These are phyloP conservation scores for Triplophysa tibetana DNA, from an alignment of 2,113 vertebrate genomes.

Conservation along the genomic window DNA sequence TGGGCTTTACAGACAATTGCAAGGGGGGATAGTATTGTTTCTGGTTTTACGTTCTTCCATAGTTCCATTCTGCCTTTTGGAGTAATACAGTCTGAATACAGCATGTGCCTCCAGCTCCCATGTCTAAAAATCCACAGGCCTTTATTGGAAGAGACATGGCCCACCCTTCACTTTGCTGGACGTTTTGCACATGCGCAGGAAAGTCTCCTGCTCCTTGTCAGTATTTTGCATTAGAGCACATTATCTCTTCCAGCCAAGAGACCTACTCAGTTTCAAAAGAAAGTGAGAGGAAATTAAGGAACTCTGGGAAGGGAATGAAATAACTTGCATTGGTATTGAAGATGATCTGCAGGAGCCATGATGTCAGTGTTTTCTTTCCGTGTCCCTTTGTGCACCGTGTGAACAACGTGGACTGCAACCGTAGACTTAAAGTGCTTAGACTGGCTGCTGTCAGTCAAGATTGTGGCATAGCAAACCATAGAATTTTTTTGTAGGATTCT, in stretches of 20 bases:
- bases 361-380: slow-evolving; percentile 42
- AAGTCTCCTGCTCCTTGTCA: slow-evolving; percentile 36
- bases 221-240: slow-evolving; percentile 42
- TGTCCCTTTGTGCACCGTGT: slow-evolving; percentile 64
- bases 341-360: slow-evolving; percentile 61
- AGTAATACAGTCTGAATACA: background rate
- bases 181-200: slow-evolving; percentile 45
- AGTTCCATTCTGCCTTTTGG: slow-evolving; percentile 5
- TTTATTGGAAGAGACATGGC: background rate
- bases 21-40: background rate
- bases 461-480: background rate
- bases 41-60: background rate
- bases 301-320: background rate
- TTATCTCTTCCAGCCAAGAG: slow-evolving; percentile 37
- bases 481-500: background rate
- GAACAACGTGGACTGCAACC: slow-evolving; percentile 51
- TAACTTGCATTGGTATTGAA: slow-evolving; percentile 59
- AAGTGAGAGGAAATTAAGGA: slow-evolving; percentile 15
- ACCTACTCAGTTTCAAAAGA: background rate
- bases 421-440: slow-evolving; percentile 28
- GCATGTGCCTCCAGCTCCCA: slow-evolving; percentile 21
- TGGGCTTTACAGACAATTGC: background rate
- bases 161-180: background rate
- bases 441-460: slow-evolving; percentile 2
- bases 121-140: background rate